A percentile compares a stretch with the other conserved stretches of the same genome.
Conservation (phyloP, 2,113 vertebrate genomes). For the Pygoscelis antarcticus region DNA sequence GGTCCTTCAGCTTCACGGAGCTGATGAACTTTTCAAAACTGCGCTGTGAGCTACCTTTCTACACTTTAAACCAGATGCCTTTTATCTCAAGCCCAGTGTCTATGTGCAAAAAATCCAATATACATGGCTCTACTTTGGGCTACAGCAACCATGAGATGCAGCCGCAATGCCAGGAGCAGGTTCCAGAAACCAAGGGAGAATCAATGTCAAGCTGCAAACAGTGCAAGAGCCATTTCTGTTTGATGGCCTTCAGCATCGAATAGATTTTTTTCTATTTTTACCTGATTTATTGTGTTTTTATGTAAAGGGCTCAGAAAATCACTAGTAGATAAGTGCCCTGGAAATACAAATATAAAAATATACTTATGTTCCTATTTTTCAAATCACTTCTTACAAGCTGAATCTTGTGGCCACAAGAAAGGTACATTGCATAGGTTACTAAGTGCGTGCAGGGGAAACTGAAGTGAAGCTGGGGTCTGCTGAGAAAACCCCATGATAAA, state of each 20-base stretch:
- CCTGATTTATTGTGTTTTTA: neutral
- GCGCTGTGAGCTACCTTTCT: neutral
- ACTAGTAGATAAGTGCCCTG: neutral
- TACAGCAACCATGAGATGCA: neutral
- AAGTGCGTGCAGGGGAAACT: neutral
- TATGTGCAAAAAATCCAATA: neutral
- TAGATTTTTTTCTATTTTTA: neutral
- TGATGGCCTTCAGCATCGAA: neutral
- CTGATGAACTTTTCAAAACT: neutral
- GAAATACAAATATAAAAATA: neutral
- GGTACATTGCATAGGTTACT: neutral
- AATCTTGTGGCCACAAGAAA: neutral
- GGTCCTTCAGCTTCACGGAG: neutral
- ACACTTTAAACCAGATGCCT: neutral
- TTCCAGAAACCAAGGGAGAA: neutral
- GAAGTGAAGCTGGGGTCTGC: neutral
- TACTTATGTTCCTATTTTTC: neutral
- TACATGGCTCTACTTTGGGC: neutral
- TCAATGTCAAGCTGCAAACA: neutral
- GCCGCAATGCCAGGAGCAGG: neutral
- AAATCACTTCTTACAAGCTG: neutral
- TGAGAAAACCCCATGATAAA: neutral
- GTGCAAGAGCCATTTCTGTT: neutral
- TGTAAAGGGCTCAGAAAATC: neutral
- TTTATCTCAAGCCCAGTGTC: neutral